Evolutionary conservation across 2,113 vertebrate species (phyloP), one percentile per base, ranked within the genome.

Genomic region (Petaurus breviceps): DNA sequence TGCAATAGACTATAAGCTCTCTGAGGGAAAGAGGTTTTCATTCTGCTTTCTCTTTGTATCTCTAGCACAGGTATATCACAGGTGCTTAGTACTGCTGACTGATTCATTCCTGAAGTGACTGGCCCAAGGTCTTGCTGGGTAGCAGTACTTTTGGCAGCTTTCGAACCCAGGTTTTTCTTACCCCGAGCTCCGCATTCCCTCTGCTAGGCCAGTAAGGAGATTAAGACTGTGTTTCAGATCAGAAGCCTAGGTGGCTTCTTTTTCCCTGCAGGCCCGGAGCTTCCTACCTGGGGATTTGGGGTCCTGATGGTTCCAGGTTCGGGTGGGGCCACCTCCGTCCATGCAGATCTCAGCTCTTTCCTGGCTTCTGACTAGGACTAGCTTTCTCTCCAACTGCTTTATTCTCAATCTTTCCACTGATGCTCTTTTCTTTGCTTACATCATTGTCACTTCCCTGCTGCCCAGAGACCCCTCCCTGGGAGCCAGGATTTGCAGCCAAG

Each of bases 341-440:
- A 43, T 43, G n/a, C 16, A 43, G n/a, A 43, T n/a, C 28, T 25
- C 24, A 37, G 37, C 55, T 54, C 46, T 37, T 90, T 12, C 12
- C 9, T 23, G 50, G 53, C 53, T 9, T 50, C 47, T 43, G 43
- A 6, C 37, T 52, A 24, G 3, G 46, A 8, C 50, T 0, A 0
- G 43, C 12, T 8, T 16, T n/a, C 1, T 9, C 0, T 10, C 1
- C 26, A 9, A 51, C 2, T 37, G 2, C 23, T 53, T 0, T 8
- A 3, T 23, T 22, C 22, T 43, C 8, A 43, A 8, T 8, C 43
- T 77, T 84, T 43, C 68, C 68, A 84, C n/a, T 8, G 68, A 84
- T 84, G 37, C n/a, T 43, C n/a, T 23, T 19, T 77, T 53, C 46
- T 37, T 37, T 1, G 0, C 23, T 8, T n/a, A 23, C 51, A 46